Conservation (phyloP, 2,888 invertebrate genomes). For the Torymus tubicola region DNA sequence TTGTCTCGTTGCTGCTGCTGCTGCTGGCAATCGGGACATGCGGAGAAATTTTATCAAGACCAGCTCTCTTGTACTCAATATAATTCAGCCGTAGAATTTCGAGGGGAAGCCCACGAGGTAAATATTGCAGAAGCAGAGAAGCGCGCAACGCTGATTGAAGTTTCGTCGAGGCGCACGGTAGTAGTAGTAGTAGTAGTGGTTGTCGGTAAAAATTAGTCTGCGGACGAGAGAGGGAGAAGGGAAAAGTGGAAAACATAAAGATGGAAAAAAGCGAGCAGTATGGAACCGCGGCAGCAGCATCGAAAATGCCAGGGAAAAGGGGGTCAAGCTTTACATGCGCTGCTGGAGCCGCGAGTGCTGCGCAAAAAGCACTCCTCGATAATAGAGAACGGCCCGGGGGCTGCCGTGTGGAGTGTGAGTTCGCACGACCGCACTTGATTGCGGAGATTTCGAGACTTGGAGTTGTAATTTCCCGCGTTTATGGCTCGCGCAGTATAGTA, state of each 20-base stretch:
- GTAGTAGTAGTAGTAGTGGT: not conserved
- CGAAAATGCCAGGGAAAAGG: not conserved
- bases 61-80: no score
- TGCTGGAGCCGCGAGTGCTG: not conserved
- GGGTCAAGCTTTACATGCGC: conserved; percentile 24
- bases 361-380: conserved; percentile 44
- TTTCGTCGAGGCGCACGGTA: not conserved
- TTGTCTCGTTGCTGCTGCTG: no score
- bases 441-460: conserved; percentile 45
- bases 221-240: not conserved
- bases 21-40: no score
- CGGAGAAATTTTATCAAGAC: no score
- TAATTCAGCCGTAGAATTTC: no score
- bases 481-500: conserved; percentile 30
- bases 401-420: conserved; percentile 38
- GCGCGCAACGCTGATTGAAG: conserved; percentile 1
- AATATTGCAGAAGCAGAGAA: no score
- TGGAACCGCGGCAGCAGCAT: not conserved
- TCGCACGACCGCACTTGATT: conserved; percentile 54
- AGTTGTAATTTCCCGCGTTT: conserved; percentile 65
- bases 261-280: no score
- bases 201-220: not conserved
- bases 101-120: no score
- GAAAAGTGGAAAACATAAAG: not conserved
- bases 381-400: conserved; percentile 47